Base-by-base conservation (phyloP, 2,888 invertebrate genomes). In the Drosophila subsilvestris region DNA sequence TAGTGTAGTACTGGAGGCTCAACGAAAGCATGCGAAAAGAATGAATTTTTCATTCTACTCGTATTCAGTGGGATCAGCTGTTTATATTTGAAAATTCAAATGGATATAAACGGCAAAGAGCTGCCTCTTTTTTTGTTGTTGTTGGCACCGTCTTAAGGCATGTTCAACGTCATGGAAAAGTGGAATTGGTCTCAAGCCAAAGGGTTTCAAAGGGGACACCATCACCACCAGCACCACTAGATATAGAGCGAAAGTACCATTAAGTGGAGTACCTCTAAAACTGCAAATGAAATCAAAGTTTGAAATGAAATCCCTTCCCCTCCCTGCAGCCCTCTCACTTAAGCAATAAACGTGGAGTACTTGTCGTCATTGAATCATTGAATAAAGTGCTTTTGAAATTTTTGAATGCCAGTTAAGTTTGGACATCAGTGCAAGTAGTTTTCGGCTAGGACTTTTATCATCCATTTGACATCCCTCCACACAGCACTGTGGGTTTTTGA, bases 231-330 rank as follows among this genome's bases (percentile, higher is more conserved):
- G 2, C 20, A 20, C 32, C 12, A 12, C 32, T 2, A 12, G 10
- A 32, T 12, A 12, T 4, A 12, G 12, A 32, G 6, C 37, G 37
- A 6, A 2, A 37, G 37, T 14, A 37, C 37, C 37, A 37, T 37
- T 14, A 27, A 45, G 29, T 18, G 6, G 20, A 57, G 20, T 32
- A 14, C 37, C 37, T 14, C 10, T 12, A 8, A 49, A 32, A 18
- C 14, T 45, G 10, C 22, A 32, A 66, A 68, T 10, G 42, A 54
- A 55, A 68, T 68, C 54, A 66, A 68, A 44, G 29, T 54, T 67
- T 20, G n/a, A 27, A 14, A 43, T 43, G 55, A 66, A 68, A 56
- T 55, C 69, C 17, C 18, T 32, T 32, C 55, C 47, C 42, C 53
- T 53, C 53, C 8, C 8, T 3, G 0, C 27, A 2, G 0, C 25